Base-by-base conservation (phyloP, 2,888 invertebrate genomes). In the Digitonthophagus gazella region DNA sequence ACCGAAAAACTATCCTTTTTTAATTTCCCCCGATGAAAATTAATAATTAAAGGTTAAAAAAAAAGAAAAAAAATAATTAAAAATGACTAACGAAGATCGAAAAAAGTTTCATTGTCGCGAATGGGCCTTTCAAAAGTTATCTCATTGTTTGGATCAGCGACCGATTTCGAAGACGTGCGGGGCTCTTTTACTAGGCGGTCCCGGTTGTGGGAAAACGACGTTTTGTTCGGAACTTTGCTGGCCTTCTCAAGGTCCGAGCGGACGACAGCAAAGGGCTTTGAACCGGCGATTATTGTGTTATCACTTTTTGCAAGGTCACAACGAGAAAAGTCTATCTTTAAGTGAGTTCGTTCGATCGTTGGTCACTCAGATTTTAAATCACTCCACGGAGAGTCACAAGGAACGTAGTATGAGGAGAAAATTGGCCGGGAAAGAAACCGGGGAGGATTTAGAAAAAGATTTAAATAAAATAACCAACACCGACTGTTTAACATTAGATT, bases 191-290 rank as follows among this genome's bases (percentile, higher is more conserved):
- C 85, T 97, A 71, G 96, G 89, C 22, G 96, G 96, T 0, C 93
- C 97, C 0, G 98, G 97, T 15, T 94, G 95, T 74, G 98, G 98
- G 0, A 98, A 98, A 81, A 96, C 97, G 3, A 95, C 97, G 18
- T 86, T 97, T 58, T 92, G 94, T 79, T 90, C 91, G 68, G 94
- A 96, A 79, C 81, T 93, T 55, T 90, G 90, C 56, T 88, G 88
- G 82, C 93, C 93, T 0, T 89, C 90, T 0, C 85, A 84, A 8
- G 90, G 90, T 0, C 86, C 90, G 0, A 86, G 88, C 55, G 90
- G 90, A 65, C 81, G 91, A 56, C 91, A 91, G 75, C 91, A 92
- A 79, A 83, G 91, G 44, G 87, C 90, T 0, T 84, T 95, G 15
- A 93, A 93, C 79, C 86, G 93, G 66, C 86, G 95, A 65, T 84